phyloP scores from a whole-genome alignment of 2,113 vertebrate genomes.

The Gambusia holbrooki region DNA sequence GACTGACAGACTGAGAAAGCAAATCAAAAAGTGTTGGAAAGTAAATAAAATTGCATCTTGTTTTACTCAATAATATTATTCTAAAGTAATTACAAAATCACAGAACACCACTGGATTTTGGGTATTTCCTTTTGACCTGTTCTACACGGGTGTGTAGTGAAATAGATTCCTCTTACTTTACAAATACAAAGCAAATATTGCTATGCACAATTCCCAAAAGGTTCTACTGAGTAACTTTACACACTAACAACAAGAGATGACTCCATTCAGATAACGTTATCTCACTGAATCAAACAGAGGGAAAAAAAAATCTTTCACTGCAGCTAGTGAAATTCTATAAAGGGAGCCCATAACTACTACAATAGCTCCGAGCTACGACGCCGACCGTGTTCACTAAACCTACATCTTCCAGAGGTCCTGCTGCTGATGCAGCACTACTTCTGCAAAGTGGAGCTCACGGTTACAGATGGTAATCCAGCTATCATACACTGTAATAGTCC shows the following conservation, averaged over 20 bases:
- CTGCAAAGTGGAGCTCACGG: conserved; percentile 51
- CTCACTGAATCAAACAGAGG: conserved; percentile 7
- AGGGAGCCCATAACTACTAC: conserved; percentile 35
- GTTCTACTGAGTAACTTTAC: neutral
- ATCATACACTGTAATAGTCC: conserved; percentile 74
- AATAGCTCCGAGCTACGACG: conserved; percentile 41
- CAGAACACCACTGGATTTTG: too few species aligned
- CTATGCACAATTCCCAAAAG: neutral
- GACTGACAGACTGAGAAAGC: too few species aligned
- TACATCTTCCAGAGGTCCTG: conserved; percentile 38
- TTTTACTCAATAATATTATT: too few species aligned
- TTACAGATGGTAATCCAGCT: conserved; percentile 71
- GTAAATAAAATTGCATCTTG: too few species aligned
- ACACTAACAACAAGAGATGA: conserved; percentile 1
- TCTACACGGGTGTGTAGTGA: neutral
- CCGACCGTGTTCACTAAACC: conserved; percentile 47
- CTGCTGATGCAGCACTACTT: conserved; percentile 64
- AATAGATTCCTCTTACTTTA: neutral
- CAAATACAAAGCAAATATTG: neutral
- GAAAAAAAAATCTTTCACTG: conserved; percentile 18
- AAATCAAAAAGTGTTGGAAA: too few species aligned
- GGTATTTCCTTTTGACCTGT: too few species aligned
- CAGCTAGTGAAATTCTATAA: conserved; percentile 8
- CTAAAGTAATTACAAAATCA: too few species aligned
- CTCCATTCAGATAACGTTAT: conserved; percentile 29